Evolutionary conservation across 2,888 invertebrate genomes (phyloP), one percentile per base, ranked within the genome.

Genomic region (Noctua janthe): DNA sequence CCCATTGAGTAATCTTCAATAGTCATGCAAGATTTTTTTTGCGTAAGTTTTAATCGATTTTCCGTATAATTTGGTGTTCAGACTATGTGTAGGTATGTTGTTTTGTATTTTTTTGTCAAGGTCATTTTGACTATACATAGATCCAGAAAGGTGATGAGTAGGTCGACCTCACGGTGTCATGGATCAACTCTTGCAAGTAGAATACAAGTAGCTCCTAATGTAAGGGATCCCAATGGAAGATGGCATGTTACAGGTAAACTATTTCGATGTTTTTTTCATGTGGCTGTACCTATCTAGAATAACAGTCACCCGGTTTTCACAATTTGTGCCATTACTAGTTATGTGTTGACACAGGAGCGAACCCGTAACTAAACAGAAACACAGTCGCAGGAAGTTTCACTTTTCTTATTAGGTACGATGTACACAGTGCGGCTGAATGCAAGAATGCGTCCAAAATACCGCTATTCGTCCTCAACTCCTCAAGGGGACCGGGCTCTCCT

Each of bases 371-470:
- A 74, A 75, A 56, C 20, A 29, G 29, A 23, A 20, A 39, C 20
- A 81, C 75, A 74, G 59, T 62, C 39, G 29, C 8, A 72, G 20
- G 17, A 62, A 77, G 62, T 86, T 86, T 86, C 85, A 86, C 85
- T 85, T 87, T 83, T 80, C 66, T 81, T 76, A 83, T 84, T 82
- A 39, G 39, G 39, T 39, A 80, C 72, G 47, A 83, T 87, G 81
- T 85, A 72, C 56, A 64, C 51, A 71, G 51, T 82, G 74, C 69
- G 84, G 76, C 67, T 71, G 59, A 74, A 71, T 78, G 51, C 54
- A 87, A 87, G 93, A 94, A 94, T 94, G 93, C 92, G 93, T 89
- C 87, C 91, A 88, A 90, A 90, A 87, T 92, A 94, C 94, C 94
- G 94, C 92, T 94, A 94, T 47, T 81, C 82, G 92, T 90, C 92